Conservation (phyloP, 92 coral and sea anemone species). For the Palythoa heliodiscus region DNA sequence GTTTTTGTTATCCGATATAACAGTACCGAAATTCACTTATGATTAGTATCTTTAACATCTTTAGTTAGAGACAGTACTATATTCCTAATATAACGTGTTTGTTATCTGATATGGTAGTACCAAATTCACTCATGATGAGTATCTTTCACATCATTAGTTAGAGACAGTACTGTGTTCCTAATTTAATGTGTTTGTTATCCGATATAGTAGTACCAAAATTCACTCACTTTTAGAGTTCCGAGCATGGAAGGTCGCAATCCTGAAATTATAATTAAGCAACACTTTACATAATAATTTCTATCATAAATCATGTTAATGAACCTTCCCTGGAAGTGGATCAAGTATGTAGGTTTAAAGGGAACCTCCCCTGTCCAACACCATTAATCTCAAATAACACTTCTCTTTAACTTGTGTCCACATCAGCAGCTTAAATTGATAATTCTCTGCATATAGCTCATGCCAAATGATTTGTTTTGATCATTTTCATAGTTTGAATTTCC, state of each 20-base stretch:
- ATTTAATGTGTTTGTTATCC: neutral
- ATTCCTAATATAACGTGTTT: neutral
- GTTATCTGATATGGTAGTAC: neutral
- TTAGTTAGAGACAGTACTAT: neutral
- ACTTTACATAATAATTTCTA: neutral
- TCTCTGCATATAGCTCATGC: too few relatives aligned
- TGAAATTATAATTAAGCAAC: conserved; percentile 13
- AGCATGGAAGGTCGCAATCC: conserved; percentile 79
- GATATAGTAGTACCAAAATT: neutral
- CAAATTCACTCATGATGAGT: conserved; percentile 19
- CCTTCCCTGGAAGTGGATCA: neutral
- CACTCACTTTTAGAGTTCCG: conserved; percentile 74
- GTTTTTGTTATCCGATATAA: neutral
- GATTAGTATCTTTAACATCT: neutral
- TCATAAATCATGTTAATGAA: neutral
- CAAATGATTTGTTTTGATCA: too few relatives aligned
- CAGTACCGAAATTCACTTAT: neutral
- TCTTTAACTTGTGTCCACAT: too few relatives aligned
- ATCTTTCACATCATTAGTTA: neutral
- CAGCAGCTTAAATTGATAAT: too few relatives aligned
- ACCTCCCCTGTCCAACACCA: too few relatives aligned
- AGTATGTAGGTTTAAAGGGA: too few relatives aligned
- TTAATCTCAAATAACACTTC: too few relatives aligned
- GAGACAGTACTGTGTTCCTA: neutral
- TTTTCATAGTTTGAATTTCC: too few relatives aligned